phyloP scores from a whole-genome alignment of 2,888 invertebrate genomes.

The Alcis repandata region DNA sequence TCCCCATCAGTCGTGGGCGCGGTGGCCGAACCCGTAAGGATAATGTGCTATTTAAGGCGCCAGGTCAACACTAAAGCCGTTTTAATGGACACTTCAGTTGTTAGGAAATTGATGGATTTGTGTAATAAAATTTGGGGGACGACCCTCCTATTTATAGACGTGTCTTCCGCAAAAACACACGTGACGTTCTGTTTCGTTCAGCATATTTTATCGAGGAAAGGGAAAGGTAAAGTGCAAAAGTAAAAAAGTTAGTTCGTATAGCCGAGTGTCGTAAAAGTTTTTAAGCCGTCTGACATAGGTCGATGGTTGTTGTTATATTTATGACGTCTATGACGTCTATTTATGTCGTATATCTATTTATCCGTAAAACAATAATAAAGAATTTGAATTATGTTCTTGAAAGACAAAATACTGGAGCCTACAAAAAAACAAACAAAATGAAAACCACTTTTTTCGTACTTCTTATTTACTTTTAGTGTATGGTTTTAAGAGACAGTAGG shows the following conservation, averaged over 20 bases:
- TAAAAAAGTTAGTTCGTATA: no score
- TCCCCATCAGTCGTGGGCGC: conserved; percentile 69
- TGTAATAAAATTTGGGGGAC: conserved; percentile 30
- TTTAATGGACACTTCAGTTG: conserved; percentile 37
- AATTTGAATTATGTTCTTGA: no score
- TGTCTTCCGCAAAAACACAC: conserved; percentile 9
- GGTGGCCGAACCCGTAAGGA: conserved; percentile 67
- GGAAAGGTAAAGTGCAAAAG: background rate
- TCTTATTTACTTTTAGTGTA: no score
- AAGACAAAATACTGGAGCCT: no score
- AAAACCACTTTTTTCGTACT: background rate
- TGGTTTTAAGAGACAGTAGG: background rate
- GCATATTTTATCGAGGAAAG: background rate
- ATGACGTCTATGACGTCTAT: no score
- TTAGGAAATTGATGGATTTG: conserved; percentile 38
- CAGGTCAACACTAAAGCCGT: conserved; percentile 61
- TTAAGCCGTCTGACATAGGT: no score
- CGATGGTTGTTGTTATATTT: no score
- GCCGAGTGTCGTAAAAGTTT: no score
- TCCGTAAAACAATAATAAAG: no score
- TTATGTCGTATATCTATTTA: no score
- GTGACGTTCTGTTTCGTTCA: background rate
- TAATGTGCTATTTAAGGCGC: conserved; percentile 58
- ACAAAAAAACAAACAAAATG: background rate
- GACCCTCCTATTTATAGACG: conserved; percentile 10